Base-by-base conservation (phyloP, 2,888 invertebrate genomes). In the Dromius quadrimaculatus region DNA sequence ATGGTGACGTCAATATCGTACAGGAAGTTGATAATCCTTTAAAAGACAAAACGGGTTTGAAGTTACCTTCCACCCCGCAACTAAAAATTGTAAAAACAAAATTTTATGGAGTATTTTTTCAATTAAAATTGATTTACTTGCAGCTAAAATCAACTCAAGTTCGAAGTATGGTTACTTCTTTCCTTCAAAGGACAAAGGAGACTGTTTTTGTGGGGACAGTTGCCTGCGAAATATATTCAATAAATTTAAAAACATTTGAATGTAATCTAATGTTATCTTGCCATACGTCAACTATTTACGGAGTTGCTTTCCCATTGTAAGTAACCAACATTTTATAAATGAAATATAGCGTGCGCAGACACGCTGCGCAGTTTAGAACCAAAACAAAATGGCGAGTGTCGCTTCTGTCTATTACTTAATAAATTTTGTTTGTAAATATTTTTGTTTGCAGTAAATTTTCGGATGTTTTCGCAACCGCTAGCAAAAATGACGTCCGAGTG, bases 381-480 rank as follows among this genome's bases (percentile, higher is more conserved):
- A n/a, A n/a, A n/a, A n/a, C n/a, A n/a, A n/a, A n/a, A n/a, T n/a
- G n/a, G n/a, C n/a, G n/a, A n/a, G n/a, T n/a, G n/a, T n/a, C n/a
- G n/a, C n/a, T n/a, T n/a, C n/a, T n/a, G n/a, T n/a, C n/a, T n/a
- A n/a, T n/a, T n/a, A n/a, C n/a, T n/a, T n/a, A n/a, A n/a, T n/a
- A n/a, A n/a, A n/a, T n/a, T n/a, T n/a, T n/a, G n/a, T n/a, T n/a
- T n/a, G n/a, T n/a, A n/a, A n/a, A n/a, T n/a, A n/a, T n/a, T n/a
- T n/a, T n/a, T n/a, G 62, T 74, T 82, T 81, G 0, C 76, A 94
- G 94, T 70, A 87, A 90, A 72, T 91, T 90, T 82, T 91, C 93
- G 0, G 90, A 92, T 69, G 91, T 96, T 68, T 95, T 97, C 83
- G 94, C 94, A 36, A 95, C 95, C 0, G 92, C 91, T 36, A 92